Evolutionary conservation across 92 coral and sea anemone species (phyloP).

Genomic region (Virgularia gustaviana): DNA sequence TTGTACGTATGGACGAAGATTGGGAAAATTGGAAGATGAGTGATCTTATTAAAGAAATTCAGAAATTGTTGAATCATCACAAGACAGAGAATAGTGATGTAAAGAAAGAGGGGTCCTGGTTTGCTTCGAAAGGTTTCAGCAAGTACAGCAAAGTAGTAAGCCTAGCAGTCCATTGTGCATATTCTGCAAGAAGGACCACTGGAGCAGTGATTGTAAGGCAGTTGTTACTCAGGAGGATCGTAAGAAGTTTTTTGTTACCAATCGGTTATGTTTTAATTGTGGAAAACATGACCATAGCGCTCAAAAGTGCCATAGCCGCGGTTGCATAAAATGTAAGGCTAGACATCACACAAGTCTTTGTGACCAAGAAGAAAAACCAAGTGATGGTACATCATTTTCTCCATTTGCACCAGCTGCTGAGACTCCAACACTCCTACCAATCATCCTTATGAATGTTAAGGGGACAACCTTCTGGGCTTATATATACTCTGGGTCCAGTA

Average conservation of each 20-base stretch:
- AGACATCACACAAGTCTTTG: slow-evolving; percentile 16
- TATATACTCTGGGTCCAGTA: slow-evolving; percentile 57
- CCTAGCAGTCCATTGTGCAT: not conserved
- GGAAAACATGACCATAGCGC: not conserved
- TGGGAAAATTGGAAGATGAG: slow-evolving; percentile 42
- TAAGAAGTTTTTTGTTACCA: slow-evolving; percentile 1
- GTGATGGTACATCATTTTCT: slow-evolving; percentile 5
- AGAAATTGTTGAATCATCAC: slow-evolving; percentile 46
- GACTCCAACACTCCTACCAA: slow-evolving; percentile 39
- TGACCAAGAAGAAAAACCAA: not conserved
- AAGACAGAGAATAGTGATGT: too few relatives aligned
- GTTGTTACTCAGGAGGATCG: slow-evolving; percentile 1
- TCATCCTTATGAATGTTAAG: slow-evolving; percentile 44
- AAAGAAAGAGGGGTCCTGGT: too few relatives aligned
- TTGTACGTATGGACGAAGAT: slow-evolving; percentile 48
- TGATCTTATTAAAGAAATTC: not conserved
- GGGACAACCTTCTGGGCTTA: slow-evolving; percentile 50
- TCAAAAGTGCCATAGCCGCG: not conserved
- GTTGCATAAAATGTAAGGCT: slow-evolving; percentile 5
- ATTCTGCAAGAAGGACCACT: slow-evolving; percentile 7
- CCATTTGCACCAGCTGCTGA: slow-evolving; percentile 29
- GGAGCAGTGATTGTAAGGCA: slow-evolving; percentile 18
- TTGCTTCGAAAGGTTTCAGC: not conserved
- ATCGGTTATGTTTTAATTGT: not conserved
- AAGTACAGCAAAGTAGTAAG: not conserved